Conservation (phyloP, 2,113 vertebrate genomes). For the Bungarus multicinctus region DNA sequence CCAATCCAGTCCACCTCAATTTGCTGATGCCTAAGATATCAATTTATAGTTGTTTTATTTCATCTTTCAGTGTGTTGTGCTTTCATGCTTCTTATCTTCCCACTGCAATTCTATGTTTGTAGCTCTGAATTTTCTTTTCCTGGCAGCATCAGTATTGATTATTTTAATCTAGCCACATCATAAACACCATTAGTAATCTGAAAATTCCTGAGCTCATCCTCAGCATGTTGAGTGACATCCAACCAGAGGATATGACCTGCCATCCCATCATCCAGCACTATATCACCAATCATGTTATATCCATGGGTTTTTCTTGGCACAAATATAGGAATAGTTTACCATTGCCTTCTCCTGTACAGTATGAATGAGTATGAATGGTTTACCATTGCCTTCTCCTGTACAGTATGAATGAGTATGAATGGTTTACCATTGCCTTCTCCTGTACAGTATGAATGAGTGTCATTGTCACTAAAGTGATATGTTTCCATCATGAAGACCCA, state of each 20-base stretch:
- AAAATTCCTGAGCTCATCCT: neutral
- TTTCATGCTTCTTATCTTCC: neutral
- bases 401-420: neutral
- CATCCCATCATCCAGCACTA: neutral
- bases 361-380: neutral
- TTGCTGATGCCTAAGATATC: neutral
- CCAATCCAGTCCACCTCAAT: neutral
- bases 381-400: neutral
- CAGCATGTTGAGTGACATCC: neutral
- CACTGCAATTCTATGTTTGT: neutral
- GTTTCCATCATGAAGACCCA: neutral
- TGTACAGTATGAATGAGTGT: neutral
- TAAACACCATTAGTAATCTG: neutral
- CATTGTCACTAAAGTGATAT: neutral
- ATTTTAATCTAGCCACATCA: neutral
- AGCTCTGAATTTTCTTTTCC: neutral
- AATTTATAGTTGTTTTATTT: neutral
- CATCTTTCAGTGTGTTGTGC: neutral
- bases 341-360: neutral
- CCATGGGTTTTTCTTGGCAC: neutral
- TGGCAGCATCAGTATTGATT: neutral
- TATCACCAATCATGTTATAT: neutral
- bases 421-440: neutral
- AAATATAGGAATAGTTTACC: neutral
- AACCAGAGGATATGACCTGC: neutral